Percentiles rank a stretch among this genome's conserved stretches.
These are phyloP conservation scores for Chrysomela aeneicollis DNA, from an alignment of 2,888 invertebrate genomes.

Conservation along the genomic window DNA sequence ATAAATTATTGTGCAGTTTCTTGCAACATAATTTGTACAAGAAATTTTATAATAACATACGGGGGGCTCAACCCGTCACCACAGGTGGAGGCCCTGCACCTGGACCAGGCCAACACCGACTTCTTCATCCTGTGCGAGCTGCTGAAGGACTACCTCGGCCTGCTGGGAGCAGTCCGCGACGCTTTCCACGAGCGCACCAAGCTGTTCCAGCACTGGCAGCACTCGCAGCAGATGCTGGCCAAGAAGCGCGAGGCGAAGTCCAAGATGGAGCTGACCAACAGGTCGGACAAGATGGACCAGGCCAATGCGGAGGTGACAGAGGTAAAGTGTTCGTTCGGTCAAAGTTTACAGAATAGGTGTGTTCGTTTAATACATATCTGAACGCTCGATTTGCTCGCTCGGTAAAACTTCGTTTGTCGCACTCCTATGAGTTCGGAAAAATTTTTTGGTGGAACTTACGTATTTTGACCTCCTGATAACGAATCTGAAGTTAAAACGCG, in stretches of 20 bases:
- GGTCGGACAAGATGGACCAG: slow-evolving; percentile 88
- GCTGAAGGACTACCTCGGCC: slow-evolving; percentile 91
- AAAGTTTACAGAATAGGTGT: no score
- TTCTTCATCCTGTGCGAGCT: slow-evolving; percentile 93
- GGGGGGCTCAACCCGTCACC: no score
- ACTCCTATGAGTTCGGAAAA: no score
- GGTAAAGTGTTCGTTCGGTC: slow-evolving; percentile 64
- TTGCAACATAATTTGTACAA: no score
- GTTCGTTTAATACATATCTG: no score
- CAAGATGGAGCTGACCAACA: slow-evolving; percentile 88
- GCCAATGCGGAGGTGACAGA: slow-evolving; percentile 92
- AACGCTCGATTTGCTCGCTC: no score
- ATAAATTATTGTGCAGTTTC: no score
- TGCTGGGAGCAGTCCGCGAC: slow-evolving; percentile 91
- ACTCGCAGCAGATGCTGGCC: slow-evolving; percentile 92
- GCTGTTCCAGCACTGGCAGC: slow-evolving; percentile 97
- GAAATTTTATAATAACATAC: no score
- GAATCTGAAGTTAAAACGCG: no score
- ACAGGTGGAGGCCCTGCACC: slow-evolving; percentile 84
- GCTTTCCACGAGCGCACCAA: slow-evolving; percentile 78
- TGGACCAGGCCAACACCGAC: slow-evolving; percentile 94
- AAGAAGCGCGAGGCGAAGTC: slow-evolving; percentile 95
- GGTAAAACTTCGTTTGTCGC: no score
- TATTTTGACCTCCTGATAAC: no score
- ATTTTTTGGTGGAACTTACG: no score